Conservation (phyloP, 2,113 vertebrate species). For the Bos indicus region DNA sequence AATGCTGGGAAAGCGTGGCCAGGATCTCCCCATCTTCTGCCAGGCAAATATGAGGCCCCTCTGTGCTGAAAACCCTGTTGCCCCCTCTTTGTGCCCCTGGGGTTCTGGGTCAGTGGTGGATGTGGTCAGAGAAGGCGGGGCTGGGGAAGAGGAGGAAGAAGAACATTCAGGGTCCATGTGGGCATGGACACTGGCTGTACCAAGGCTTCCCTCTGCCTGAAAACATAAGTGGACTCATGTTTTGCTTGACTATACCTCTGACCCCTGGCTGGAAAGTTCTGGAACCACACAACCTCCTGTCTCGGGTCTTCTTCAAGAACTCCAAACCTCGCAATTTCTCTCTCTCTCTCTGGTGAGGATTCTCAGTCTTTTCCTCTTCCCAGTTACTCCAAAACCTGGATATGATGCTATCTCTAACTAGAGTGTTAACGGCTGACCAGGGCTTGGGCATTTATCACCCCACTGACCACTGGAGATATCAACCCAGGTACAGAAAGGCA, state of each 20-base stretch:
- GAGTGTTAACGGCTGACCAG: neutral
- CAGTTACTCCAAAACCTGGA: neutral
- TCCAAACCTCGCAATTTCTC: neutral
- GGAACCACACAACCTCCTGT: neutral
- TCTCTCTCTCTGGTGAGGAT: neutral
- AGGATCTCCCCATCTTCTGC: neutral
- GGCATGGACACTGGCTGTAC: neutral
- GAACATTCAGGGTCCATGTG: neutral
- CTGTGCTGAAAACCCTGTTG: rapidly evolving
- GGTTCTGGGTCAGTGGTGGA: neutral
- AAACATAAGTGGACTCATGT: neutral
- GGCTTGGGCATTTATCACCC: neutral
- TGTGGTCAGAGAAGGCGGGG: neutral
- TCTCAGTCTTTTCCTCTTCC: neutral
- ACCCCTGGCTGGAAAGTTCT: neutral
- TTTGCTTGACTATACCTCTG: neutral
- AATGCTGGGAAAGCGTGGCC: neutral
- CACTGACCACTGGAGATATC: neutral
- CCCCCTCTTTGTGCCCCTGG: too few relatives aligned
- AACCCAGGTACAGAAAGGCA: neutral
- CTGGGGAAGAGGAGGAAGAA: rapidly evolving
- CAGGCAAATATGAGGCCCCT: neutral
- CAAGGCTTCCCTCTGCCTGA: neutral
- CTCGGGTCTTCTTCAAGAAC: neutral
- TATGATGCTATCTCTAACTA: neutral